Base-by-base conservation (phyloP, 2,888 invertebrate genomes). In the Stegophylla sp. region DNA sequence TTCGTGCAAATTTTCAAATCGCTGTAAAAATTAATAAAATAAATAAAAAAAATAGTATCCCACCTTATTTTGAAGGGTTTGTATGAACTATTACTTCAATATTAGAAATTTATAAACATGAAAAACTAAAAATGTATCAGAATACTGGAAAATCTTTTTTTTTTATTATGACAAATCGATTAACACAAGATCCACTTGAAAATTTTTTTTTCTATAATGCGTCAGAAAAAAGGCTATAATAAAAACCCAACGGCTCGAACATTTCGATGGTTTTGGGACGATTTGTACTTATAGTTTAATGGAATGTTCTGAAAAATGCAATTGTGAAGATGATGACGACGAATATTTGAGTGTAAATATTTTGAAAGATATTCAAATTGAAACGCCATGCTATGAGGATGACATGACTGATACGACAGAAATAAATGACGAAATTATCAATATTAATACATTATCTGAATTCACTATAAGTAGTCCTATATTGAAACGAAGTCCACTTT, bases 1-100 rank as follows among this genome's bases (percentile, higher is more conserved):
- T 63, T 71, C 66, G 82, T 82, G n/a, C 82, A 83, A 56, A 83
- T 79, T 41, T 26, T 43, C 23, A 53, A 26, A 23, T 15, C 1
- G 34, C 74, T 23, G 51, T 34, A 1, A 67, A 74, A 45, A 34
- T 79, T 5, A 56, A 59, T 64, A 23, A 82, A 83, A 82, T 83
- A 64, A 82, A 75, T 75, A 41, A 66, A 69, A 64, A 82, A 81
- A 20, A 48, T 56, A 83, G 72, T 81, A 82, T 12, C 77, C 69
- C 83, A 26, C 84, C 84, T 15, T 85, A 84, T 75, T 84, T 85
- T 71, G 64, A 81, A 12, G 84, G 84, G 10, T 82, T 85, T 48
- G 56, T 81, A 23, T 83, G 84, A 75, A 84, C 83, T 9, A 83
- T 85, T 9, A 84, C 82, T 53, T 83, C 83, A 34, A 82, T 84